A percentile compares a stretch with the other conserved stretches of the same genome.
phyloP scores from a whole-genome alignment of 2,888 invertebrate species.

The Philaethria dido region DNA sequence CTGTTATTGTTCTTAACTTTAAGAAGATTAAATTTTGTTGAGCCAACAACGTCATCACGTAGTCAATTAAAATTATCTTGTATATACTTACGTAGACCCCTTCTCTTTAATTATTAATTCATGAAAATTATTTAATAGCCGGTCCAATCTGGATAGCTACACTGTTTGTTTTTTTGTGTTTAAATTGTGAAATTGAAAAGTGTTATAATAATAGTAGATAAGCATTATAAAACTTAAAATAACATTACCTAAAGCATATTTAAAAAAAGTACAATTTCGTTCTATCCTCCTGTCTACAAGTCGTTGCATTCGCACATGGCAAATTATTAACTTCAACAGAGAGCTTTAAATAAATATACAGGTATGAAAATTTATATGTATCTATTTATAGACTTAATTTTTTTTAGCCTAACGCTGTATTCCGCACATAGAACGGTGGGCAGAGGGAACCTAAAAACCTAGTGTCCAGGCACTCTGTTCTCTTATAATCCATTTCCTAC shows the following conservation, averaged over 20 bases:
- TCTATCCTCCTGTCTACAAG: not conserved
- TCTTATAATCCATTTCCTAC: too few relatives aligned
- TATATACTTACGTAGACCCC: constrained; percentile 49
- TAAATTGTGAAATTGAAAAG: not conserved
- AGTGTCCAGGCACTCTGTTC: too few relatives aligned
- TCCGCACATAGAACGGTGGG: too few relatives aligned
- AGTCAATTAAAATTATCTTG: constrained; percentile 67
- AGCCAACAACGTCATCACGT: constrained; percentile 61
- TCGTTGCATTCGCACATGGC: not conserved
- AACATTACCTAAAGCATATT: too few relatives aligned
- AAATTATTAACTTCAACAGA: too few relatives aligned
- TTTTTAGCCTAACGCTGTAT: too few relatives aligned
- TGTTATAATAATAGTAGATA: too few relatives aligned
- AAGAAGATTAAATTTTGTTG: constrained; percentile 55
- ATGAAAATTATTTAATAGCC: constrained; percentile 6
- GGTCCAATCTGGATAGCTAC: not conserved
- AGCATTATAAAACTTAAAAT: too few relatives aligned
- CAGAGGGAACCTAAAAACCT: too few relatives aligned
- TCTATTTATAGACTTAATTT: too few relatives aligned
- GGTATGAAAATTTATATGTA: too few relatives aligned
- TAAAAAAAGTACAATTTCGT: not conserved
- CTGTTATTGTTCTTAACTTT: not conserved
- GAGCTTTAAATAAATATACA: not conserved
- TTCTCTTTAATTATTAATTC: constrained; percentile 56
- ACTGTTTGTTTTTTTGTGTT: constrained; percentile 1